Conservation (phyloP, 2,113 vertebrate genomes). For the Pachypanchax playfairii region DNA sequence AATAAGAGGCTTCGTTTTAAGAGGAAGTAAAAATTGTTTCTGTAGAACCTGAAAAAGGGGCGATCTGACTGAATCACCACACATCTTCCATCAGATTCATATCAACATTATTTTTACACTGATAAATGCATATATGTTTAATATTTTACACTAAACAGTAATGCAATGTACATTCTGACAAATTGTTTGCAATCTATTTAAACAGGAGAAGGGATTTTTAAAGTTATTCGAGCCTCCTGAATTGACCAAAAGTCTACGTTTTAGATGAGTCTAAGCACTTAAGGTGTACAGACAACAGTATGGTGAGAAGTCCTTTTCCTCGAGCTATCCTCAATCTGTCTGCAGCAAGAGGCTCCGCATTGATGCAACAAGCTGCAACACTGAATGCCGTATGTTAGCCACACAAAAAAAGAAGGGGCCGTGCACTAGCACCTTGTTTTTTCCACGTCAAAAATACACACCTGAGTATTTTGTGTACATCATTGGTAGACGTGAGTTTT, state of each 20-base stretch:
- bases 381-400: conserved; percentile 54
- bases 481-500: conserved; percentile 40
- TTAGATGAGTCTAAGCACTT: conserved; percentile 29
- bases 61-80: too few relatives aligned
- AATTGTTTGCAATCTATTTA: background rate
- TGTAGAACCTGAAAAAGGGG: background rate
- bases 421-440: conserved; percentile 42
- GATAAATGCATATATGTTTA: too few relatives aligned
- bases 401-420: conserved; percentile 26
- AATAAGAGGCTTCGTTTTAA: background rate
- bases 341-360: conserved; percentile 47
- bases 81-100: background rate
- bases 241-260: background rate
- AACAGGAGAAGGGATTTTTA: background rate
- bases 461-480: conserved; percentile 32
- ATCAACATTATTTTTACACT: too few relatives aligned
- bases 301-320: conserved; percentile 23
- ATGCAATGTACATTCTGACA: background rate
- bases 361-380: conserved; percentile 76
- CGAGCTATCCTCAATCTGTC: conserved; percentile 41
- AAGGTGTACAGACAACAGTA: conserved; percentile 37
- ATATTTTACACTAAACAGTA: too few relatives aligned
- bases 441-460: conserved; percentile 28
- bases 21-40: background rate
- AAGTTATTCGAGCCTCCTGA: background rate